A percentile compares a stretch with the other conserved stretches of the same genome.
Conservation (phyloP, 2,797 vertebrate genomes). For the Falco peregrinus region DNA sequence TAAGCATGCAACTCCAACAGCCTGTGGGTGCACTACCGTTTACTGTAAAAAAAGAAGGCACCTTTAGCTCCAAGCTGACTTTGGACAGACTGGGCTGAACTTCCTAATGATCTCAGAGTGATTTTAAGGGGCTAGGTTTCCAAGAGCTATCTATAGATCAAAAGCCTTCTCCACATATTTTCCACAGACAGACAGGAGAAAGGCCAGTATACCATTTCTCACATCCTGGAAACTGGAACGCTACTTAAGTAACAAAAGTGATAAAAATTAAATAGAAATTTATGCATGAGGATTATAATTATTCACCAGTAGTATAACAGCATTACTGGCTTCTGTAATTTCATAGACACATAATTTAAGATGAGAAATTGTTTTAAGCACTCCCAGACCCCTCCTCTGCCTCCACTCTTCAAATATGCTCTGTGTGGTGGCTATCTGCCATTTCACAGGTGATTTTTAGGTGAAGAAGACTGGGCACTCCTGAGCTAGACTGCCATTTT, state of each 20-base stretch:
- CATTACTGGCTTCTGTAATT: not conserved
- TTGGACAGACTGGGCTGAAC: not conserved
- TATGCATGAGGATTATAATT: not conserved
- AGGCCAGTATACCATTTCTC: not conserved
- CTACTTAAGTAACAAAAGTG: not conserved
- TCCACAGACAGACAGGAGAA: not conserved
- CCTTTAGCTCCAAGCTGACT: not conserved
- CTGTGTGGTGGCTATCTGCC: not conserved
- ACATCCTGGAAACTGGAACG: not conserved
- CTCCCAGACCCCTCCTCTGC: not conserved
- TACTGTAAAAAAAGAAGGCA: not conserved
- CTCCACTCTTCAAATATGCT: not conserved
- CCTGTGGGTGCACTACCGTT: not conserved
- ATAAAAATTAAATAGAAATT: not conserved
- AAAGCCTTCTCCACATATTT: conserved; percentile 27
- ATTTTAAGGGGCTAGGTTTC: conserved; percentile 12
- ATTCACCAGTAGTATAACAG: not conserved
- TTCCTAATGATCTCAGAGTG: not conserved
- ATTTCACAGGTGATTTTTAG: not conserved
- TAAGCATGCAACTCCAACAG: not conserved
- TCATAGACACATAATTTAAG: not conserved
- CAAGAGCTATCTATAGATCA: conserved; percentile 53
- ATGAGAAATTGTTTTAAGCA: not conserved
- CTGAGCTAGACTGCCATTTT: not conserved
- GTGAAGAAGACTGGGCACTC: not conserved